A percentile compares a stretch with the other conserved stretches of the same genome.
phyloP scores from a whole-genome alignment of 1,140 invertebrate species.

The Pseudomyrmex concolor region DNA sequence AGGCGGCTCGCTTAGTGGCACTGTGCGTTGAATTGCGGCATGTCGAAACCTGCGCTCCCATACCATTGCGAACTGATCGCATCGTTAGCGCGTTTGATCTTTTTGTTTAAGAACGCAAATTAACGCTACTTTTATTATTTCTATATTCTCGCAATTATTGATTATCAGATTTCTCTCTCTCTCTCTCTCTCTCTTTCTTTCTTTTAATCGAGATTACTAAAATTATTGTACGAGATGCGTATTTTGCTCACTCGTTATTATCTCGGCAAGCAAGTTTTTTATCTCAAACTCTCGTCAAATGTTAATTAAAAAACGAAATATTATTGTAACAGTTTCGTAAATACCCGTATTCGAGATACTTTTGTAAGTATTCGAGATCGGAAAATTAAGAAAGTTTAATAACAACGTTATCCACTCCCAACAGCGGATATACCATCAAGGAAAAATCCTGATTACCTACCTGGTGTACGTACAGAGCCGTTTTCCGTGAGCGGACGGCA shows the following conservation, averaged over 20 bases:
- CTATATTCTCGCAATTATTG: neutral
- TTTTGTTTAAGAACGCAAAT: neutral
- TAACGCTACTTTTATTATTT: neutral
- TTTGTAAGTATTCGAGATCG: neutral
- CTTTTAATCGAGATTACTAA: too few relatives aligned
- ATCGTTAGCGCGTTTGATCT: neutral
- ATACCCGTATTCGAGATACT: too few relatives aligned
- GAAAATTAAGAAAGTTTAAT: slow-evolving; percentile 3
- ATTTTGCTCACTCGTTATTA: too few relatives aligned
- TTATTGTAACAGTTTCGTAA: neutral
- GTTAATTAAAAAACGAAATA: neutral
- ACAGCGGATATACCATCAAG: neutral
- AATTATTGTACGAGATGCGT: too few relatives aligned
- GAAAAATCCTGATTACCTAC: neutral
- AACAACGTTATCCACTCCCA: neutral
- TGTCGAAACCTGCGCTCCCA: neutral
- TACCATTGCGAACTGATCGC: neutral
- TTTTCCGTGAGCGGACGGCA: neutral
- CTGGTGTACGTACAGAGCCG: neutral
- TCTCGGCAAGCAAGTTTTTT: too few relatives aligned
- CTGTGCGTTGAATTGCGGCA: slow-evolving; percentile 8
- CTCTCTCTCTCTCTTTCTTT: too few relatives aligned
- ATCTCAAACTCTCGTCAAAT: too few relatives aligned
- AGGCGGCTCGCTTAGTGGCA: slow-evolving; percentile 35
- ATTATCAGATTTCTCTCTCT: neutral